Conservation (phyloP, 2,797 vertebrate species). For the Acrossocheilus wenchowensis region DNA sequence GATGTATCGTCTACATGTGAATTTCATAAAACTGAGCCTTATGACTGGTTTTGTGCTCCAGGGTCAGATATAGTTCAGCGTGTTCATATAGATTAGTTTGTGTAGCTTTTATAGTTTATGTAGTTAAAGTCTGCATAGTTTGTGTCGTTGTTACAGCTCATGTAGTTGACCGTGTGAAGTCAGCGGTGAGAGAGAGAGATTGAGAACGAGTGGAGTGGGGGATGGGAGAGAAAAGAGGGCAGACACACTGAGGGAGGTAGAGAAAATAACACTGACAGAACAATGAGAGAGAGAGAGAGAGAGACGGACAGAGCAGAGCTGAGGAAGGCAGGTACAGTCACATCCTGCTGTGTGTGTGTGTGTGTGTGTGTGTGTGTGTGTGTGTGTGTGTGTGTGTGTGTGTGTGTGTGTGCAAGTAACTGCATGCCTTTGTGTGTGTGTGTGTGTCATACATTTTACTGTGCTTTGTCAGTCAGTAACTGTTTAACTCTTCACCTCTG, state of each 20-base stretch:
- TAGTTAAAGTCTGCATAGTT: neutral
- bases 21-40: too few relatives aligned
- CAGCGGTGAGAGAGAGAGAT: neutral
- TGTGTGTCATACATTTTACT: constrained; percentile 61
- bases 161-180: constrained; percentile 53
- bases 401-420: constrained; percentile 45
- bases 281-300: constrained; percentile 10
- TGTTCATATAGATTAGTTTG: neutral
- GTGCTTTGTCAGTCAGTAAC: constrained; percentile 76
- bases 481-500: constrained; percentile 82
- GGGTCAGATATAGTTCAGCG: neutral
- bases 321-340: constrained; percentile 75
- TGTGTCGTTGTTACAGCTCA: neutral
- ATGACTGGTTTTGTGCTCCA: too few relatives aligned
- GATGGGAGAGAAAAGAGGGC: constrained; percentile 71
- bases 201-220: constrained; percentile 65
- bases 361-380: constrained; percentile 38
- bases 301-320: constrained; percentile 36
- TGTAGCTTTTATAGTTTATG: neutral
- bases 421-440: constrained; percentile 21
- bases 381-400: constrained; percentile 48
- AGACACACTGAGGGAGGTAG: constrained; percentile 44
- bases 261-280: constrained; percentile 41
- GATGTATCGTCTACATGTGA: too few relatives aligned
- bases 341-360: constrained; percentile 71